phyloP scores from a whole-genome alignment of 2,797 vertebrate genomes.

The Lepilemur septentrionalis region DNA sequence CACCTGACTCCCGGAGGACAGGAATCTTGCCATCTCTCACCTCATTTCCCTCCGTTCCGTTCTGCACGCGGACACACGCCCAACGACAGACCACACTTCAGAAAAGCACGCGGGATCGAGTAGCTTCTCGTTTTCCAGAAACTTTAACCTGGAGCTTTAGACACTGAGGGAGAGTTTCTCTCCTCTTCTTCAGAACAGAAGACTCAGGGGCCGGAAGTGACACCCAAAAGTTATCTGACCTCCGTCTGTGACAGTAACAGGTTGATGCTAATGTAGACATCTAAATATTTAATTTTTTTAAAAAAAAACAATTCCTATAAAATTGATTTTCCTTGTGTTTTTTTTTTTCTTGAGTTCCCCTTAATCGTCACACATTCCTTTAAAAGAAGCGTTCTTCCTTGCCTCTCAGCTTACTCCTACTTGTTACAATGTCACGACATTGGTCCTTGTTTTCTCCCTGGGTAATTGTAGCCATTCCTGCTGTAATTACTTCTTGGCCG shows the following conservation, averaged over 20 bases:
- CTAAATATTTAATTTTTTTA: not conserved
- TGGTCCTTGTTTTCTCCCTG: constrained; percentile 16
- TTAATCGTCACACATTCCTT: not conserved
- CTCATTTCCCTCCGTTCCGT: not conserved
- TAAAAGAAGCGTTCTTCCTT: not conserved
- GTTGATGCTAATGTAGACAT: not conserved
- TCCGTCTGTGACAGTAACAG: not conserved
- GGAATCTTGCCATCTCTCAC: not conserved
- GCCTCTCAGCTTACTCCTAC: not conserved
- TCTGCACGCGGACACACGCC: not conserved
- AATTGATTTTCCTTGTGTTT: not conserved
- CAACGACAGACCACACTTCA: not conserved
- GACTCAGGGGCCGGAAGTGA: not conserved
- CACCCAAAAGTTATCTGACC: not conserved
- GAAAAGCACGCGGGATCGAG: not conserved
- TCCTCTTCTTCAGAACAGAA: not conserved
- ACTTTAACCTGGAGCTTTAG: not conserved
- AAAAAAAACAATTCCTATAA: not conserved
- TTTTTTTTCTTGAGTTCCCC: not conserved
- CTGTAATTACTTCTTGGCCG: constrained; percentile 35
- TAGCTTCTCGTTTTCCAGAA: not conserved
- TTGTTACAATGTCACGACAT: not conserved
- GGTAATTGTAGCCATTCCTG: constrained; percentile 7
- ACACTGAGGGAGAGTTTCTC: not conserved
- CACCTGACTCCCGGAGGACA: not conserved